phyloP scores from a whole-genome alignment of 2,113 vertebrate species.

The Erythrocebus patas region DNA sequence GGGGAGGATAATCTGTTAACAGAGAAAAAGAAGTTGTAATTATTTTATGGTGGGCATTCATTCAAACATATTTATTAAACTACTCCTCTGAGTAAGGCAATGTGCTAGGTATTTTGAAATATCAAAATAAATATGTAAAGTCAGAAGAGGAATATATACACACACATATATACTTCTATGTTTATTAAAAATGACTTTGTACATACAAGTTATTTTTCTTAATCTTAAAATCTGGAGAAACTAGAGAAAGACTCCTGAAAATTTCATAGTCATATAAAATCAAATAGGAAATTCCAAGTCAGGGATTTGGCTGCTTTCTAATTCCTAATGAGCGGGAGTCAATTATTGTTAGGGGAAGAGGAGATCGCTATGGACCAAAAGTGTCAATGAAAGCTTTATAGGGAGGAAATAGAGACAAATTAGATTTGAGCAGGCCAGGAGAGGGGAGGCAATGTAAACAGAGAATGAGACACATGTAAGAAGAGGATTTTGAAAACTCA shows the following conservation, averaged over 20 bases:
- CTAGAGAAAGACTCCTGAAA: not conserved
- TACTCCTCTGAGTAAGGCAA: not conserved
- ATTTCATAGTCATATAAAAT: not conserved
- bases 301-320: not conserved
- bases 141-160: not conserved
- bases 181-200: not conserved
- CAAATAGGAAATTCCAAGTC: not conserved
- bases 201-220: not conserved
- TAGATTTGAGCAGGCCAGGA: not conserved
- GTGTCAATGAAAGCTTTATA: not conserved
- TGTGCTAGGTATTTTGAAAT: not conserved
- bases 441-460: not conserved
- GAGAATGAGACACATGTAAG: not conserved
- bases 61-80: not conserved
- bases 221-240: not conserved
- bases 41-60: not conserved
- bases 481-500: not conserved
- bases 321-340: not conserved
- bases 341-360: not conserved
- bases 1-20: not conserved
- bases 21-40: conserved; percentile 28
- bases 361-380: not conserved
- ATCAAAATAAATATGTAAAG: not conserved
- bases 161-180: not conserved
- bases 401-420: not conserved